Evolutionary conservation across 2,113 vertebrate species (phyloP).

Genomic region (Pantherophis guttatus): DNA sequence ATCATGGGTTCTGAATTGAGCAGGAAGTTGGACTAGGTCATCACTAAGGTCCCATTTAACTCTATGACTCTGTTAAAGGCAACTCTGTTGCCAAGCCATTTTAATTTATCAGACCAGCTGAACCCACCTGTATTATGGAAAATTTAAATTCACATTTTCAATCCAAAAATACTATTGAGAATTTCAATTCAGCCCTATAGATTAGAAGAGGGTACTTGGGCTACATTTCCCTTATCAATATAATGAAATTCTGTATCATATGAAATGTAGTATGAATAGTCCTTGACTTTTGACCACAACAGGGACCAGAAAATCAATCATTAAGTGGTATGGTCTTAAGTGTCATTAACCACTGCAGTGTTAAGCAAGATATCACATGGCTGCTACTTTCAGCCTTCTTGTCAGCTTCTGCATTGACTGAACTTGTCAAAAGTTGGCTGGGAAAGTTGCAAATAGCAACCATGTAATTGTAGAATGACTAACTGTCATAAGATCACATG

Average conservation of each 20-base stretch:
- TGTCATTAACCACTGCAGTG: too few relatives aligned
- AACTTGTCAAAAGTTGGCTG: too few relatives aligned
- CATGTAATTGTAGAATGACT: too few relatives aligned
- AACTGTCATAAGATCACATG: too few relatives aligned
- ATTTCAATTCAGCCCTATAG: neutral
- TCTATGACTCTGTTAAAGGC: neutral
- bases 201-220: neutral
- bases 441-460: too few relatives aligned
- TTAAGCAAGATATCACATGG: too few relatives aligned
- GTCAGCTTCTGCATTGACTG: too few relatives aligned
- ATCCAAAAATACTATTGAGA: neutral
- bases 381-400: too few relatives aligned
- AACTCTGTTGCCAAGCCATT: neutral
- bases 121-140: neutral
- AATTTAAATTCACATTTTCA: neutral
- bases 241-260: neutral
- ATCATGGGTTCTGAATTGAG: neutral
- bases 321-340: too few relatives aligned
- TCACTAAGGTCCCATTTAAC: neutral
- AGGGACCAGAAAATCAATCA: too few relatives aligned
- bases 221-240: neutral
- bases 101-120: neutral
- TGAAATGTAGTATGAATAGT: neutral
- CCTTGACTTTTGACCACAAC: too few relatives aligned
- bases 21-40: neutral